phyloP scores from a whole-genome alignment of 2,888 invertebrate genomes.

The Clepsis dumicolana region DNA sequence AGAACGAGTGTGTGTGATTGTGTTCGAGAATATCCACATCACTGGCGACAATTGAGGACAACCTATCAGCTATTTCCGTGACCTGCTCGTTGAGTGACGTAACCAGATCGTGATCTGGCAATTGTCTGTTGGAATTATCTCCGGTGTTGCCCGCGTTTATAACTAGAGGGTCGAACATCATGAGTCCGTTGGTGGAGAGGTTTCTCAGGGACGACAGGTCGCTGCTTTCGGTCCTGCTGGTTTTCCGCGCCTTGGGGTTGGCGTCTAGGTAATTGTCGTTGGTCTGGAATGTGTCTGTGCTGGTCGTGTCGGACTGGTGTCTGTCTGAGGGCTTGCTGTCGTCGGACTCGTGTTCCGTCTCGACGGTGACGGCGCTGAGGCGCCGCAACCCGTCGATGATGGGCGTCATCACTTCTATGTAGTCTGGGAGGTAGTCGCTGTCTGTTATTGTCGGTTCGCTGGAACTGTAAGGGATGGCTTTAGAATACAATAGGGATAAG shows the following conservation, averaged over 20 bases:
- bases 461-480: conserved; percentile 61
- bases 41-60: conserved; percentile 74
- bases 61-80: conserved; percentile 78
- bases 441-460: conserved; percentile 76
- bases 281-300: conserved; percentile 72
- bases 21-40: conserved; percentile 73
- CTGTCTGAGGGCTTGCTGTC: conserved; percentile 53
- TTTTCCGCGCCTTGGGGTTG: conserved; percentile 63
- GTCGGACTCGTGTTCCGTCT: conserved; percentile 54
- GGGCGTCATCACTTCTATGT: conserved; percentile 81
- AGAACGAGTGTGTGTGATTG: conserved; percentile 75
- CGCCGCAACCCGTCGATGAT: conserved; percentile 78
- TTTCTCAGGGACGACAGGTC: conserved; percentile 77
- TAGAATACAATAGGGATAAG: too few relatives aligned
- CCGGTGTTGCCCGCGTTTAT: conserved; percentile 74
- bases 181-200: conserved; percentile 78
- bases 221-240: conserved; percentile 68
- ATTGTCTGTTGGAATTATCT: conserved; percentile 60
- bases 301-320: conserved; percentile 59
- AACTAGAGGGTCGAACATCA: conserved; percentile 82
- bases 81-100: conserved; percentile 83
- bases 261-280: conserved; percentile 58
- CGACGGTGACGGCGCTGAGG: conserved; percentile 61
- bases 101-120: conserved; percentile 79
- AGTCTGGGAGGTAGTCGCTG: conserved; percentile 79